phyloP scores from a whole-genome alignment of 2,888 invertebrate genomes.

The Cylindroiulus punctatus region DNA sequence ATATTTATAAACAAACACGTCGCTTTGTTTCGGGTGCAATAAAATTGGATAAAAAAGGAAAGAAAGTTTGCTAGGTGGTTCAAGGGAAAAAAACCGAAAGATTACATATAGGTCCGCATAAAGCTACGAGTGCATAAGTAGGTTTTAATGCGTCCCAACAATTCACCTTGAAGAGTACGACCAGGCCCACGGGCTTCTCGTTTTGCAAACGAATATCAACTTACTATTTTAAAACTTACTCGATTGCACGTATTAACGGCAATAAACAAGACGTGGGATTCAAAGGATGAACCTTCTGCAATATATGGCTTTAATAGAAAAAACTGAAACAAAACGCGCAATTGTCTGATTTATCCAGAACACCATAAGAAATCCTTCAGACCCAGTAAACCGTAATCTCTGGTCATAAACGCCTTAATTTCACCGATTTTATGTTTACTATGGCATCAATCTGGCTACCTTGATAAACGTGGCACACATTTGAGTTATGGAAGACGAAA shows the following conservation, averaged over 20 bases:
- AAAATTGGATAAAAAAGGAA: neutral
- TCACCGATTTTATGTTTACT: neutral
- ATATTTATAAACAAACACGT: neutral
- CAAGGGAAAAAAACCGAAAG: conserved; percentile 17
- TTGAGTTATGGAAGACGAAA: neutral
- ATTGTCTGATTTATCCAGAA: neutral
- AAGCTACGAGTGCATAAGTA: conserved; percentile 19
- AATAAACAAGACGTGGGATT: neutral
- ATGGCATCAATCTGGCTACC: neutral
- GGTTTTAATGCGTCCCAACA: conserved; percentile 2
- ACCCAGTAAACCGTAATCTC: neutral
- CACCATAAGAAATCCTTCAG: neutral
- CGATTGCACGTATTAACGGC: conserved; percentile 8
- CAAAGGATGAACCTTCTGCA: neutral
- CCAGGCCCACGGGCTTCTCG: neutral
- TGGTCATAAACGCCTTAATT: neutral
- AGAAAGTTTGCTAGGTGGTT: neutral
- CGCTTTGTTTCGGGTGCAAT: neutral
- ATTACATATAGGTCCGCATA: conserved; percentile 18
- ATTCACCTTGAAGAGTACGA: conserved; percentile 14
- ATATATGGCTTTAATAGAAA: neutral
- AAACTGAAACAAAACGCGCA: neutral
- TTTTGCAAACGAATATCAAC: neutral
- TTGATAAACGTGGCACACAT: neutral
- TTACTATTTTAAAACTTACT: neutral